A percentile compares a stretch with the other conserved stretches of the same genome.
Evolutionary conservation across 1,140 invertebrate genomes (phyloP).

Genomic region (Drosophila pseudoobscura): DNA sequence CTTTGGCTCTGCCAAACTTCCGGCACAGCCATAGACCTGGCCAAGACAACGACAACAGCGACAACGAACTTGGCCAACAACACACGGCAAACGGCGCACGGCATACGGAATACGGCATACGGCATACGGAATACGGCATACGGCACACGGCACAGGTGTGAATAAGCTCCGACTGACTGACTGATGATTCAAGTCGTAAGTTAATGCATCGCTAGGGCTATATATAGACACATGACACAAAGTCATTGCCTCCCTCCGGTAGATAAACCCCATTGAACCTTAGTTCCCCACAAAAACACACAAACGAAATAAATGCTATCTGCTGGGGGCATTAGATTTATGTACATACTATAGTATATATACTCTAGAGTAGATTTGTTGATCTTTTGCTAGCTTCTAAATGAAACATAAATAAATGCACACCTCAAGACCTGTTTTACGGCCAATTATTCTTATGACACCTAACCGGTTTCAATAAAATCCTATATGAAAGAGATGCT

Average conservation of each 20-base stretch:
- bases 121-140: not conserved
- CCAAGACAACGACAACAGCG: not conserved
- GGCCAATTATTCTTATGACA: constrained; percentile 1
- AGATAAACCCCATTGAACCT: constrained; percentile 53
- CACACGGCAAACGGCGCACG: not conserved
- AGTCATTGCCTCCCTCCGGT: constrained; percentile 35
- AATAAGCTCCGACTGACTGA: constrained; percentile 6
- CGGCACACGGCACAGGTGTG: constrained; percentile 17
- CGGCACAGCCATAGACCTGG: constrained; percentile 33
- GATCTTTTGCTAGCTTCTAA: too few relatives aligned
- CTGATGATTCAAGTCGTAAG: constrained; percentile 60
- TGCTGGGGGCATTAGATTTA: too few relatives aligned
- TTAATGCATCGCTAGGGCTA: constrained; percentile 40
- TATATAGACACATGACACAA: constrained; percentile 65
- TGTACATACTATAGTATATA: too few relatives aligned
- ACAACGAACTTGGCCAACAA: constrained; percentile 4
- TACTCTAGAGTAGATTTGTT: too few relatives aligned
- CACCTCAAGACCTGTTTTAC: constrained; percentile 5
- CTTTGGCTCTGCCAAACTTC: constrained; percentile 58
- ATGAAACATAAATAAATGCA: constrained; percentile 16
- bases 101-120: not conserved
- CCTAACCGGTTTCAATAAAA: too few relatives aligned
- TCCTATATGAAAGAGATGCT: too few relatives aligned
- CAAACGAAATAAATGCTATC: too few relatives aligned
- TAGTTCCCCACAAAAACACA: constrained; percentile 34